A percentile compares a stretch with the other conserved stretches of the same genome.
Evolutionary conservation across 2,797 vertebrate genomes (phyloP).

Genomic region (Coccyzus lansbergi): DNA sequence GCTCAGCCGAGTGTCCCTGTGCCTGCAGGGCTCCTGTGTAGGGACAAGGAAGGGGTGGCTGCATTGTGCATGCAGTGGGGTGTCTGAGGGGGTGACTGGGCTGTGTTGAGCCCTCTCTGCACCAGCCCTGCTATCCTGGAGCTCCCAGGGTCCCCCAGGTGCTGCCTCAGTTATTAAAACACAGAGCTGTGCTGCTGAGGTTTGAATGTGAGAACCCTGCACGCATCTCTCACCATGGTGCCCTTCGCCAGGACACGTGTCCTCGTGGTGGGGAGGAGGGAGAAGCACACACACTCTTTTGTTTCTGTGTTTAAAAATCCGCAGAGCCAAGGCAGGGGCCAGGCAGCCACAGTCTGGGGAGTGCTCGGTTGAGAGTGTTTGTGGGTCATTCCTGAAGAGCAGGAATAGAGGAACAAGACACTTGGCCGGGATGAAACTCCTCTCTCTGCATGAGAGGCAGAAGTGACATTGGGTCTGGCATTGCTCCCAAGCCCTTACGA

Average conservation of each 20-base stretch:
- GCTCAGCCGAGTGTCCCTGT: not conserved
- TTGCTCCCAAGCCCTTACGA: not conserved
- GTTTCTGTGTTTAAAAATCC: not conserved
- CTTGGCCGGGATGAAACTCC: not conserved
- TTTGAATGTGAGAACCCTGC: not conserved
- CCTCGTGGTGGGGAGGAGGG: fast-evolving
- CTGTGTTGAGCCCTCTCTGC: not conserved
- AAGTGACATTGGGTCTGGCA: not conserved
- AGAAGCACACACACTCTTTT: not conserved
- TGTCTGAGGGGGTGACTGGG: not conserved
- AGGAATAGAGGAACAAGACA: not conserved
- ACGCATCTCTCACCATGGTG: fast-evolving
- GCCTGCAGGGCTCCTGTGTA: not conserved
- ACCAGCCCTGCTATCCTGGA: not conserved
- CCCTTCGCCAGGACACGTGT: fast-evolving
- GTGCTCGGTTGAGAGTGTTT: not conserved
- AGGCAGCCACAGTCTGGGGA: fast-evolving
- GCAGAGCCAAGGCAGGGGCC: fast-evolving
- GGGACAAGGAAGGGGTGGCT: not conserved
- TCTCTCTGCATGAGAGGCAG: not conserved
- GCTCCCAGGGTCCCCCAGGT: not conserved
- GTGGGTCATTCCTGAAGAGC: not conserved
- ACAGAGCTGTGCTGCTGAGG: not conserved
- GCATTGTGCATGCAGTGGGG: not conserved
- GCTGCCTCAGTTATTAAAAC: not conserved